Evolutionary conservation across 2,888 invertebrate species (phyloP).

Genomic region (Nemurella pictetii): DNA sequence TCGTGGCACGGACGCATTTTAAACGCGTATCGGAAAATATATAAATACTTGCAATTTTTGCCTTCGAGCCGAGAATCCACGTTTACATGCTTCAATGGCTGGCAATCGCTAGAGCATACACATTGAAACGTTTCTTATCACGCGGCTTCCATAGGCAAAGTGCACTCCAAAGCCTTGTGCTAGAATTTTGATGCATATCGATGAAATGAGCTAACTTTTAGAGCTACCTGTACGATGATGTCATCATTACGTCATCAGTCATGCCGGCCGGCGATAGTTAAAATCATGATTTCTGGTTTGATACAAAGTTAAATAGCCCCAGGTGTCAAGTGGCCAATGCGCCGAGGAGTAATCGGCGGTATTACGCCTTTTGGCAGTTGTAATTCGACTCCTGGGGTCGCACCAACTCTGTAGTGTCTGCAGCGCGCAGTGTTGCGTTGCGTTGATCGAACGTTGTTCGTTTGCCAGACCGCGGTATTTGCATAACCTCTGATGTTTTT

Average conservation of each 20-base stretch:
- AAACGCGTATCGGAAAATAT: background rate
- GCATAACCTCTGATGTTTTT: background rate
- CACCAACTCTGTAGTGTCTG: too few species aligned
- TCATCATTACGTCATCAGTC: background rate
- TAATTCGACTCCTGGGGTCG: too few species aligned
- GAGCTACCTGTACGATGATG: background rate
- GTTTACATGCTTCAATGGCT: background rate
- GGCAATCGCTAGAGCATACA: too few species aligned
- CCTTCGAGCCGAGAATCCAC: background rate
- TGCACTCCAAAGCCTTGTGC: background rate
- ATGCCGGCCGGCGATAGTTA: background rate
- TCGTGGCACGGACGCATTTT: background rate
- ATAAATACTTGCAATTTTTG: background rate
- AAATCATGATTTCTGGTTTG: background rate
- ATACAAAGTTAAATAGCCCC: background rate
- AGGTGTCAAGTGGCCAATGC: background rate
- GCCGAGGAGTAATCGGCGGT: background rate
- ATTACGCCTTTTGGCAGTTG: background rate
- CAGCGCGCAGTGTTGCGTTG: background rate
- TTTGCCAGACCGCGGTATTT: background rate
- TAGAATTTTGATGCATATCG: background rate
- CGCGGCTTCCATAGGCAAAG: background rate
- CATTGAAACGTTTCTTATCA: too few species aligned
- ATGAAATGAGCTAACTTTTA: background rate
- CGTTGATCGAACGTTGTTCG: background rate